Conservation (phyloP, 1,140 invertebrate genomes). For the Drosophila insularis region DNA sequence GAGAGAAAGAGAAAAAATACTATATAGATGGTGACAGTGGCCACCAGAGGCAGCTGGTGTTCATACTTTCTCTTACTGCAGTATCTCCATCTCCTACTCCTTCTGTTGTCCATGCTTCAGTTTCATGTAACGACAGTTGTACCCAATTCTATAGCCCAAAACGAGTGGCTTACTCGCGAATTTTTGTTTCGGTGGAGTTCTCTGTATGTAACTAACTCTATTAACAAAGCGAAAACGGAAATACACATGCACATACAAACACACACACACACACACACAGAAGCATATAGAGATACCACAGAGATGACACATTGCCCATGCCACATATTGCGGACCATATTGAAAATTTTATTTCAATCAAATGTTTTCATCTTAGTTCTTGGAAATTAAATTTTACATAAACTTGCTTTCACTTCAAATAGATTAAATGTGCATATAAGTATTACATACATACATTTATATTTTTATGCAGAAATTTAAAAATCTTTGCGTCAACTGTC, state of each 20-base stretch:
- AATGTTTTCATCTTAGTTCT: not conserved
- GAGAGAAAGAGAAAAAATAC: not conserved
- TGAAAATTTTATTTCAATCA: slow-evolving; percentile 17
- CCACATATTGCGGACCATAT: slow-evolving; percentile 44
- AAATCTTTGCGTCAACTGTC: not conserved
- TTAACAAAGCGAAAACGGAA: slow-evolving; percentile 79
- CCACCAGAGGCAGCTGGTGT: slow-evolving; percentile 26
- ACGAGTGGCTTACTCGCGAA: slow-evolving; percentile 44
- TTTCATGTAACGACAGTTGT: slow-evolving; percentile 20
- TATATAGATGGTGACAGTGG: slow-evolving; percentile 42
- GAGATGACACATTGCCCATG: slow-evolving; percentile 28
- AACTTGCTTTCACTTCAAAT: not conserved
- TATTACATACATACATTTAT: slow-evolving; percentile 1
- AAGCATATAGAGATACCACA: not conserved
- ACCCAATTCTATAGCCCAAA: slow-evolving; percentile 27
- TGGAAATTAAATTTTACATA: not conserved
- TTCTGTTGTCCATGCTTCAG: slow-evolving; percentile 27
- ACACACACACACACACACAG: slow-evolving; percentile 1
- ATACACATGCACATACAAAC: slow-evolving; percentile 36
- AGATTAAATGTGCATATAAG: not conserved
- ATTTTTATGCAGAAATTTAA: not conserved
- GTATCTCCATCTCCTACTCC: not conserved
- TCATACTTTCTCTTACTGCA: slow-evolving; percentile 2
- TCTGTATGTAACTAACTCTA: slow-evolving; percentile 79
- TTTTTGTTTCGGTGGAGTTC: slow-evolving; percentile 47